Base-by-base conservation (phyloP, 2,113 vertebrate genomes). In the Amphilophus citrinellus region DNA sequence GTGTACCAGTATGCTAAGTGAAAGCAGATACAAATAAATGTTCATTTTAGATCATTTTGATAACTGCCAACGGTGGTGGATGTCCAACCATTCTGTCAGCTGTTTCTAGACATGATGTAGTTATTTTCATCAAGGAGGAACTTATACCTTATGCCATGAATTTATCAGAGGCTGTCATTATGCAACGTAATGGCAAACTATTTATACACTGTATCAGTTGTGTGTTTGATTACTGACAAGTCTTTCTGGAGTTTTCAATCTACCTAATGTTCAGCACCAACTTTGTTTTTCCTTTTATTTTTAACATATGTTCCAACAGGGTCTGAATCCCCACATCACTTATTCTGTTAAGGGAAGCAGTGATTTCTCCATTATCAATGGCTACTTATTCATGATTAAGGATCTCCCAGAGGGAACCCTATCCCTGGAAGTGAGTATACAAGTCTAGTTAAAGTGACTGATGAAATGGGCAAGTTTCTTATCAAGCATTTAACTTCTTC, bases 311-410 rank as follows among this genome's bases (percentile, higher is more conserved):
- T 20, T 80, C n/a, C 42, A 80, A 50, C 91, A 98, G 97, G 95
- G 94, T 22, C 0, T 95, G 58, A 98, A 98, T 92, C 97, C 97
- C 20, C 14, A 92, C 77, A 90, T 97, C 0, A 22, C 10, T 6
- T 98, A 97, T 87, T 79, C 56, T 6, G n/a, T 97, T 56, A n/a
- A 24, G 2, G 95, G 89, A 14, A 95, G 62, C 85, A 86, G 10
- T 0, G 88, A 91, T 10, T 97, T 98, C 91, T 80, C 37, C 0
- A 77, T 96, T 15, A 27, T 50, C 30, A 85, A 95, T 0, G 95
- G 96, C 27, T 90, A 93, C 82, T 88, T 98, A 76, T 92, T 97
- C 84, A 96, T 96, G 66, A 93, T 83, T 0, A 37, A 3, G 1
- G 7, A 73, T 4, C 76, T 95, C 68, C 7, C 84, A 4, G 59